Evolutionary conservation across 2,113 vertebrate genomes (phyloP), one percentile per base, ranked within the genome.

Genomic region (Accipiter cooperii): DNA sequence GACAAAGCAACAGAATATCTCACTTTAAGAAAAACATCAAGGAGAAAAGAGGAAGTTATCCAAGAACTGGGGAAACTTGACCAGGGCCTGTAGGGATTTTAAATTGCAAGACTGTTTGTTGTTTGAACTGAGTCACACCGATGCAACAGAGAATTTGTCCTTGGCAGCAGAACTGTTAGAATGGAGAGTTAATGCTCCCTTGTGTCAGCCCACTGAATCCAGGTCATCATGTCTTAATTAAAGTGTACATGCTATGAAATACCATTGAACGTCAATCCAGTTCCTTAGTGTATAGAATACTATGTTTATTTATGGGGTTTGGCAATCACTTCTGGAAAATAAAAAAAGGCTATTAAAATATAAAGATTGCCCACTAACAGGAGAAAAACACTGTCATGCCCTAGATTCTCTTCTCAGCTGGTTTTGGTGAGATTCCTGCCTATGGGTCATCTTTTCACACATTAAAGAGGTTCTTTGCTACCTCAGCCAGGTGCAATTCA

Each of bases 101-200:
- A 92, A 94, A 90, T 66, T 96, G 78, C 93, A 96, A 88, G 95
- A 65, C 74, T 96, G 84, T 96, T 97, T 96, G 96, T 96, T 98
- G 95, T 97, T 98, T 97, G 92, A 97, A 97, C 95, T 97, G 94
- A 98, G 95, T 97, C 97, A 97, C 95, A 97, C 89, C 95, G 28
- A 82, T 96, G 95, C 85, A 96, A 92, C 64, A 82, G 87, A 94
- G 93, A 85, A 90, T 93, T 89, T 97, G 95, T 90, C 90, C 96
- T 97, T 97, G 96, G 95, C 97, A 96, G 84, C 52, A 92, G 96
- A 97, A 96, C 94, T 96, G 91, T 96, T 93, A 97, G 65, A 94
- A 97, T 3, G 33, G 91, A 84, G 81, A 96, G 71, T 93, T 95
- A 97, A 95, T 63, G 84, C 57, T 97, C 95, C 96, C 88, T 94